These are phyloP conservation scores for Coilia nasus DNA, from an alignment of 2,797 vertebrate species.

Conservation along the genomic window DNA sequence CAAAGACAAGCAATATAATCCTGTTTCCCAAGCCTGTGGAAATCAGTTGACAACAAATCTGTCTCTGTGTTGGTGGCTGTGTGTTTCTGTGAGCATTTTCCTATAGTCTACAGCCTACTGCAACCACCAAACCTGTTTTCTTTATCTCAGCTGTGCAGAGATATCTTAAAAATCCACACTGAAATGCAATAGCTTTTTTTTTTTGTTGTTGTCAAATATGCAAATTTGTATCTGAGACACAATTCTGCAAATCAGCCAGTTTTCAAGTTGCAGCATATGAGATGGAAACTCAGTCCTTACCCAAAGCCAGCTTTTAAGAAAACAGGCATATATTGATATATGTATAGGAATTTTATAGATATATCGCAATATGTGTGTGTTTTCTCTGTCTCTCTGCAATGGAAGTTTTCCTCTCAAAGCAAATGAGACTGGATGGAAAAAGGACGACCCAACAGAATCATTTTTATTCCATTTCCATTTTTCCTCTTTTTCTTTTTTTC, in stretches of 20 bases:
- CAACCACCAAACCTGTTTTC: background rate
- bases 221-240: slow-evolving; percentile 17
- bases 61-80: background rate
- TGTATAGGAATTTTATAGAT: slow-evolving; percentile 82
- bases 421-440: slow-evolving; percentile 55
- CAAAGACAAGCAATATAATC: slow-evolving; percentile 23
- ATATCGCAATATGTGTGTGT: slow-evolving; percentile 83
- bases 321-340: slow-evolving; percentile 86
- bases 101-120: background rate
- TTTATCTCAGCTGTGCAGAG: background rate
- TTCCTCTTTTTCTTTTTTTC: background rate
- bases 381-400: slow-evolving; percentile 79
- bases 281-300: slow-evolving; percentile 62
- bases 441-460: slow-evolving; percentile 38
- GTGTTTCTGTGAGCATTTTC: background rate
- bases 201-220: slow-evolving; percentile 12
- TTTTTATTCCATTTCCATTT: slow-evolving; percentile 33
- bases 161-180: slow-evolving; percentile 13
- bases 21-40: slow-evolving; percentile 22
- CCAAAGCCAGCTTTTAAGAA: slow-evolving; percentile 76
- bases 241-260: slow-evolving; percentile 18
- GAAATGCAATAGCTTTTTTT: slow-evolving; percentile 14
- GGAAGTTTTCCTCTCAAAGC: slow-evolving; percentile 71
- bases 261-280: slow-evolving; percentile 14
- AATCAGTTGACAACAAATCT: slow-evolving; percentile 22